These are phyloP conservation scores for Episyrphus balteatus DNA, from an alignment of 1,140 invertebrate species.

Conservation along the genomic window DNA sequence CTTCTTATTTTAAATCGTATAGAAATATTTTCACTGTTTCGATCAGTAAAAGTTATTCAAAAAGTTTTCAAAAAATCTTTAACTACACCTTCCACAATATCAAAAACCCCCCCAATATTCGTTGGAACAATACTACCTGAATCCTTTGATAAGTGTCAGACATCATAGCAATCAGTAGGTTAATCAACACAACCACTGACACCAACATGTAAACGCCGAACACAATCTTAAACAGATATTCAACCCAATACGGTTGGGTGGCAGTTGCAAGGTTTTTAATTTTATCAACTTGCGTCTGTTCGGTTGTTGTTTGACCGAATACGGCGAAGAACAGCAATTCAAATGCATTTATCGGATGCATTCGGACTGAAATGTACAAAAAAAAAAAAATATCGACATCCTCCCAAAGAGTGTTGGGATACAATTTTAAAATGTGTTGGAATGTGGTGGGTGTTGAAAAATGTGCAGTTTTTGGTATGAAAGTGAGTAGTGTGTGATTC, in stretches of 20 bases:
- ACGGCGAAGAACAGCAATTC: slow-evolving; percentile 98
- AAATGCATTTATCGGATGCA: slow-evolving; percentile 82
- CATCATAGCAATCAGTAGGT: slow-evolving; percentile 99
- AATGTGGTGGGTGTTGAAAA: background rate
- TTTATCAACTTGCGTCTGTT: slow-evolving; percentile 51
- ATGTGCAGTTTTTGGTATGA: background rate
- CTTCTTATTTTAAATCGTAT: no score
- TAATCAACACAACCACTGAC: slow-evolving; percentile 95
- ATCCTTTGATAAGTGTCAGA: slow-evolving; percentile 99
- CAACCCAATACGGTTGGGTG: slow-evolving; percentile 61
- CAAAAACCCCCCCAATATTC: background rate
- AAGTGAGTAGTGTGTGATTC: background rate
- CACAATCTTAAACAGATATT: slow-evolving; percentile 67
- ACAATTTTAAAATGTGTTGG: background rate
- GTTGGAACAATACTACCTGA: slow-evolving; percentile 50
- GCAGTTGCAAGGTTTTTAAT: slow-evolving; percentile 38
- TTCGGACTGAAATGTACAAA: slow-evolving; percentile 57
- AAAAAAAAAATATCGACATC: slow-evolving; percentile 18
- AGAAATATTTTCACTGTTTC: no score
- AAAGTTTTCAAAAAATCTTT: no score
- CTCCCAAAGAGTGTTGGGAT: background rate
- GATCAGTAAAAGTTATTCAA: no score
- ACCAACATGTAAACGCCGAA: slow-evolving; percentile 96
- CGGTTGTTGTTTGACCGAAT: slow-evolving; percentile 91
- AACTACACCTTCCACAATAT: no score